phyloP scores from a whole-genome alignment of 2,113 vertebrate species.

The Nycticebus coucang region DNA sequence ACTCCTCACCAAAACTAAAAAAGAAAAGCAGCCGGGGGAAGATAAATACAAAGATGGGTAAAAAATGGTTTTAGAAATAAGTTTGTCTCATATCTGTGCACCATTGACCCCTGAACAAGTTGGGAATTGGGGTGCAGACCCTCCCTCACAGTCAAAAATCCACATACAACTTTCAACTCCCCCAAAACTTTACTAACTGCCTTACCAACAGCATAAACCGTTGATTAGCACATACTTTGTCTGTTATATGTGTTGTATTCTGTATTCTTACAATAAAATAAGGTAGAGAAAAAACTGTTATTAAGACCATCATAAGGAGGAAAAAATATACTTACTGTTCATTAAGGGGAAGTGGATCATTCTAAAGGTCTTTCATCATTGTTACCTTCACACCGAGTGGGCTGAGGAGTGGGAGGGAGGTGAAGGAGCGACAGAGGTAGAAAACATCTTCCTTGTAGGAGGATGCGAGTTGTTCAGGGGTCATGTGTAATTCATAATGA shows the following conservation, averaged over 20 bases:
- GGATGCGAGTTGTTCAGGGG: neutral
- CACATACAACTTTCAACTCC: too few species aligned
- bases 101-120: neutral
- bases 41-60: neutral
- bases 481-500: neutral
- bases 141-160: neutral
- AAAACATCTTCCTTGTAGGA: neutral
- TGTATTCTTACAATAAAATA: neutral
- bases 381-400: neutral
- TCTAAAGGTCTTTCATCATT: neutral
- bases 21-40: constrained; percentile 1
- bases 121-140: neutral
- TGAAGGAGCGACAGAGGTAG: neutral
- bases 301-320: neutral
- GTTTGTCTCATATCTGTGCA: neutral
- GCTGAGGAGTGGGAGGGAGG: neutral
- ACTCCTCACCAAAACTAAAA: constrained; percentile 5
- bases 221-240: neutral
- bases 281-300: neutral
- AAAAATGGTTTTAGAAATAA: neutral
- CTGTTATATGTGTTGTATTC: neutral
- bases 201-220: neutral
- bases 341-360: neutral
- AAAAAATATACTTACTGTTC: neutral
- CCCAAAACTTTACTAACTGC: neutral